These are phyloP conservation scores for Rhopalosiphum padi DNA, from an alignment of 1,140 invertebrate species.

Conservation along the genomic window DNA sequence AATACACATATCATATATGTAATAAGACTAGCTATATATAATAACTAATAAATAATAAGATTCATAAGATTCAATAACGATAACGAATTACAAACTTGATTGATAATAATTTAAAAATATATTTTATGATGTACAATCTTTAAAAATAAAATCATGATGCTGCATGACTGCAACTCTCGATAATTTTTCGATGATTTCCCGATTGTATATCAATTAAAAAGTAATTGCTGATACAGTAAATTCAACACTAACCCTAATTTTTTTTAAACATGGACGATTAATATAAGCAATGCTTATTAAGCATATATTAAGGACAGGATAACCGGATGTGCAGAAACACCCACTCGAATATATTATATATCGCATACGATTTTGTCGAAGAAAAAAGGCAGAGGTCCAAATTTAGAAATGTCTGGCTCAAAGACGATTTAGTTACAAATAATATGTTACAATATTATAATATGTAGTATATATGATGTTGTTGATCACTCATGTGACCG, in stretches of 20 bases:
- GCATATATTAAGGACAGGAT: not conserved
- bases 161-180: not conserved
- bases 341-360: not conserved
- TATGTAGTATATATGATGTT: not conserved
- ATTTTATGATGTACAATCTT: not conserved
- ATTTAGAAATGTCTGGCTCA: constrained; percentile 37
- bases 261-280: not conserved
- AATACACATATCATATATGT: not conserved
- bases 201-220: not conserved
- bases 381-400: constrained; percentile 46
- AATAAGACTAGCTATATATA: not conserved
- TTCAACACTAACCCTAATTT: not conserved
- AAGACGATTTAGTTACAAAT: not conserved
- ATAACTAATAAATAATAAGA: not conserved
- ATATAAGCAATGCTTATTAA: not conserved
- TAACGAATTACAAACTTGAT: not conserved
- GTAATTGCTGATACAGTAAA: not conserved
- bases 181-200: not conserved
- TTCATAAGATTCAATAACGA: too few species aligned
- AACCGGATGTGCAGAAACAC: constrained; percentile 33
- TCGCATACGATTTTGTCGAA: not conserved
- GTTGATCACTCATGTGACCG: not conserved
- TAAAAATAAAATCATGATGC: not conserved
- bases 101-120: not conserved
- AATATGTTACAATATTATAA: not conserved